phyloP scores from a whole-genome alignment of 2,797 vertebrate genomes.

The Tiaroga cobitis region DNA sequence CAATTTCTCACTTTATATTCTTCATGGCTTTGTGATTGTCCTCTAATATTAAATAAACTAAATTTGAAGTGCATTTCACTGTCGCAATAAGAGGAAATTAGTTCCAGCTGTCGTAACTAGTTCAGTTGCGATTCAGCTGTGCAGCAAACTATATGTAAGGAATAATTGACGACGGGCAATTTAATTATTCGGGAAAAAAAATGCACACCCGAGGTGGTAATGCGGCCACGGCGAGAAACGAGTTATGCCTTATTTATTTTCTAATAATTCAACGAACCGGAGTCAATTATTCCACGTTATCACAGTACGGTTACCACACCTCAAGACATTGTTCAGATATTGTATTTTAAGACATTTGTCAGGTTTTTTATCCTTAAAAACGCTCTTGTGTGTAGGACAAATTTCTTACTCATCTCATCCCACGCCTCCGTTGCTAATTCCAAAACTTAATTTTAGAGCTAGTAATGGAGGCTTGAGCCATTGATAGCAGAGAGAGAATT shows the following conservation, averaged over 20 bases:
- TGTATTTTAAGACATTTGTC: not conserved
- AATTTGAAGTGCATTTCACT: not conserved
- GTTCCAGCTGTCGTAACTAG: not conserved
- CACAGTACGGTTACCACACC: not conserved
- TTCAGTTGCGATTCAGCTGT: not conserved
- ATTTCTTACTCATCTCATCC: not conserved
- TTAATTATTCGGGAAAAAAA: not conserved
- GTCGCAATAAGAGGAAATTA: not conserved
- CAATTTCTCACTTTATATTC: not conserved
- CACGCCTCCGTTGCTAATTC: not conserved
- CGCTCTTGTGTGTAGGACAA: not conserved
- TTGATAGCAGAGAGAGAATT: not conserved
- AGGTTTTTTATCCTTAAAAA: not conserved
- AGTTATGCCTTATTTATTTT: not conserved
- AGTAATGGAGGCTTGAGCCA: too few relatives aligned
- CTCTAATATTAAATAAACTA: not conserved
- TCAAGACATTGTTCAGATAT: not conserved
- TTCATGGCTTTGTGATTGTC: conserved; percentile 1
- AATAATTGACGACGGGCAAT: not conserved
- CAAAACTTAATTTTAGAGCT: not conserved
- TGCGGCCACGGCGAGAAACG: not conserved
- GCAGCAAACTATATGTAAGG: not conserved
- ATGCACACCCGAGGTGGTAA: not conserved
- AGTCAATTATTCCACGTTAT: not conserved
- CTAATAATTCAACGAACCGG: not conserved